Percentiles rank a stretch among this genome's conserved stretches.
These are phyloP conservation scores for Taenaris catops DNA, from an alignment of 2,888 invertebrate genomes.

Conservation along the genomic window DNA sequence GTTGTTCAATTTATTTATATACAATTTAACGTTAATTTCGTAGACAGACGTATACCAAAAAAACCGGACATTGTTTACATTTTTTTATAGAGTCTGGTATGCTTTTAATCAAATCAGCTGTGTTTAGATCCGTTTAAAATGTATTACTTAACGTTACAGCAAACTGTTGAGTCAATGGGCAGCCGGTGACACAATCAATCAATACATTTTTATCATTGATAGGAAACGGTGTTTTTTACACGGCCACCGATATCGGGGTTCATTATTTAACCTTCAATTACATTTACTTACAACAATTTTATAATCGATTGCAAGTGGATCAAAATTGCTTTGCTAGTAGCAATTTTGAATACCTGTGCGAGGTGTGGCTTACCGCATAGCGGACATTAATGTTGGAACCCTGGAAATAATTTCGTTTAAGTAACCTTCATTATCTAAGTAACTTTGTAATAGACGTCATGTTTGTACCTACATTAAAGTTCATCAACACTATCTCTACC, in stretches of 20 bases:
- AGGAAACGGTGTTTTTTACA: conserved; percentile 17
- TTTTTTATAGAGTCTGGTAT: conserved; percentile 1
- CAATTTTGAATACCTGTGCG: conserved; percentile 32
- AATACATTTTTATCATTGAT: conserved; percentile 12
- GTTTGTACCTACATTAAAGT: too few relatives aligned
- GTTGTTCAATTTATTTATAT: too few relatives aligned
- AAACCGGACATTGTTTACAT: too few relatives aligned
- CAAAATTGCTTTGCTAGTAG: conserved; percentile 35
- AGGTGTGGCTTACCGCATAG: conserved; percentile 44
- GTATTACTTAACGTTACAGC: conserved; percentile 2
- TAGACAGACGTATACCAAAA: too few relatives aligned
- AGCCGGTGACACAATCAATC: conserved; percentile 8
- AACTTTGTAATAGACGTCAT: too few relatives aligned
- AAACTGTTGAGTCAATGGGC: conserved; percentile 1
- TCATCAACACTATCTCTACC: too few relatives aligned
- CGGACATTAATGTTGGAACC: conserved; percentile 23
- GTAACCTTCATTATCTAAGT: conserved; percentile 53
- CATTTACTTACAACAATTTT: conserved; percentile 39
- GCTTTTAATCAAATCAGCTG: not conserved
- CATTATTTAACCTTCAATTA: conserved; percentile 32
- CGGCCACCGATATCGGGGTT: conserved; percentile 21
- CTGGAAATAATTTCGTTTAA: conserved; percentile 26
- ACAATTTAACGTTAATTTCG: too few relatives aligned
- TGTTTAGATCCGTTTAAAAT: conserved; percentile 1
- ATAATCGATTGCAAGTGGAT: conserved; percentile 42